Conservation (phyloP, 2,888 invertebrate species). For the Orthosia cruda region DNA sequence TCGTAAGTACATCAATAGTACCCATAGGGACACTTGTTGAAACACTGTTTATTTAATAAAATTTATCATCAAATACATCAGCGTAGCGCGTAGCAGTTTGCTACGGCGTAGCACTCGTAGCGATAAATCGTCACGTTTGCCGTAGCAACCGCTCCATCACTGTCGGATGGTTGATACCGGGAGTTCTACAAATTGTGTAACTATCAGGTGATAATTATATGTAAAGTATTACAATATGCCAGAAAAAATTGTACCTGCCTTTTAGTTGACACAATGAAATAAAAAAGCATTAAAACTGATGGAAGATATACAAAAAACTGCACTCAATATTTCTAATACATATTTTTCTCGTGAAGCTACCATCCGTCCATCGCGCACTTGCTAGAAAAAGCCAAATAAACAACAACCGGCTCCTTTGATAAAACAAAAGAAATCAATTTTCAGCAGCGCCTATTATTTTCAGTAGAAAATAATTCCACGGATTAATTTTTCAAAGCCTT, state of each 20-base stretch:
- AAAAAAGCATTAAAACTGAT: too few relatives aligned
- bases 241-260: too few relatives aligned
- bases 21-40: too few relatives aligned
- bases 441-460: conserved; percentile 6
- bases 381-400: too few relatives aligned
- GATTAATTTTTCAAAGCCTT: conserved; percentile 15
- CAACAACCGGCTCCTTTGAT: not conserved
- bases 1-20: too few relatives aligned
- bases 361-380: too few relatives aligned
- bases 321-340: too few relatives aligned
- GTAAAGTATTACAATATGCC: not conserved
- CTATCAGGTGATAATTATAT: not conserved
- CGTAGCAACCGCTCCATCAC: conserved; percentile 27
- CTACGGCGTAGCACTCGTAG: conserved; percentile 45
- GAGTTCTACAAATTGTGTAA: not conserved
- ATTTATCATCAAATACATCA: not conserved
- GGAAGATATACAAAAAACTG: too few relatives aligned
- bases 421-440: conserved; percentile 7
- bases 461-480: not conserved
- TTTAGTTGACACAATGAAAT: too few relatives aligned
- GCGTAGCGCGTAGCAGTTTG: conserved; percentile 9
- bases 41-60: too few relatives aligned
- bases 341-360: too few relatives aligned
- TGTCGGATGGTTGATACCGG: not conserved
- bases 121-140: not conserved